These are phyloP conservation scores for Mythimna lalbum DNA, from an alignment of 2,888 invertebrate species.

Conservation along the genomic window DNA sequence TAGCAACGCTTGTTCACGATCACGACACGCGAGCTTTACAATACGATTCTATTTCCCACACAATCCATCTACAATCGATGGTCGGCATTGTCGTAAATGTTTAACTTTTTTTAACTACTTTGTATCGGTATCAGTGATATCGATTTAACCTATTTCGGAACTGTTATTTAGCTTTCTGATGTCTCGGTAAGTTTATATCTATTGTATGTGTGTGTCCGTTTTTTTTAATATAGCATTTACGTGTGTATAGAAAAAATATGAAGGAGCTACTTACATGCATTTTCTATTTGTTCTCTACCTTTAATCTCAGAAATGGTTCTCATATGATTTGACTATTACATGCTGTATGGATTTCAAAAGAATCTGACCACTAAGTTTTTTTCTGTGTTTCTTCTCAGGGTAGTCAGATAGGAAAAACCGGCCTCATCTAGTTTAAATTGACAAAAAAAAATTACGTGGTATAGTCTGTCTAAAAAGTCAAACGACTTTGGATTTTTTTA, in stretches of 20 bases:
- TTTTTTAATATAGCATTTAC: neutral
- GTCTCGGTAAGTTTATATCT: constrained; percentile 45
- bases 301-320: neutral
- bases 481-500: too few relatives aligned
- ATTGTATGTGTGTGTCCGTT: constrained; percentile 9
- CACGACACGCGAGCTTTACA: constrained; percentile 64
- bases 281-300: neutral
- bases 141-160: constrained; percentile 33
- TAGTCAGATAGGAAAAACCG: too few relatives aligned
- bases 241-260: neutral
- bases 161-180: constrained; percentile 38
- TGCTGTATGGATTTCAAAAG: too few relatives aligned
- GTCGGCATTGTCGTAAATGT: constrained; percentile 36
- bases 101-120: constrained; percentile 21
- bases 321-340: too few relatives aligned
- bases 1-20: constrained; percentile 56
- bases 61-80: constrained; percentile 59
- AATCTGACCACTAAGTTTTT: too few relatives aligned
- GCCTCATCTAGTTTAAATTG: too few relatives aligned
- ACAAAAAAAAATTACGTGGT: too few relatives aligned
- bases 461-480: too few relatives aligned
- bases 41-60: constrained; percentile 45
- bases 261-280: too few relatives aligned
- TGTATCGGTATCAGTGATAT: constrained; percentile 45
- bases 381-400: too few relatives aligned